These are phyloP conservation scores for Pardalotus punctatus DNA, from an alignment of 2,113 vertebrate genomes.

Conservation along the genomic window DNA sequence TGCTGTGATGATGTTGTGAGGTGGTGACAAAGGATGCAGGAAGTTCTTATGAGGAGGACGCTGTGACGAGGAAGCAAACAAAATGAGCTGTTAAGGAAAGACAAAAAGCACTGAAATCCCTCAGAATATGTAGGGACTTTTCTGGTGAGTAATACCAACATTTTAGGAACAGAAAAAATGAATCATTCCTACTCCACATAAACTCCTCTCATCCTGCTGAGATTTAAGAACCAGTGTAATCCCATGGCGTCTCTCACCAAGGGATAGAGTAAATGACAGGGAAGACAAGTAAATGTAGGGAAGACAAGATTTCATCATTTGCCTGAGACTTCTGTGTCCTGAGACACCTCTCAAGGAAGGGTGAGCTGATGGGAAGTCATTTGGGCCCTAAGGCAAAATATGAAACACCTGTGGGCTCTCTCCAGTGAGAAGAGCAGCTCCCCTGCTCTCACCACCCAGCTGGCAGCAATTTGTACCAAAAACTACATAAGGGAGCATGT, in stretches of 20 bases:
- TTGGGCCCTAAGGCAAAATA: background rate
- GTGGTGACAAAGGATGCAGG: conserved; percentile 31
- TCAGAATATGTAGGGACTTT: conserved; percentile 29
- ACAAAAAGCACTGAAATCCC: conserved; percentile 22
- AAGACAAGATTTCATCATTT: background rate
- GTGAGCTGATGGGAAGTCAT: background rate
- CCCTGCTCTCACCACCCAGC: background rate
- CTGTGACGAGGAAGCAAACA: background rate
- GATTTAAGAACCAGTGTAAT: background rate
- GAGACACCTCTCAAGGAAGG: background rate
- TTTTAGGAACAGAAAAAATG: conserved; percentile 47
- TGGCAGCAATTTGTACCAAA: background rate
- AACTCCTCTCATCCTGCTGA: background rate
- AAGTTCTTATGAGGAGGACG: conserved; percentile 21
- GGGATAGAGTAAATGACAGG: background rate
- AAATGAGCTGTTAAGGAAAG: conserved; percentile 32
- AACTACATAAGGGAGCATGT: background rate
- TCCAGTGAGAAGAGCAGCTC: background rate
- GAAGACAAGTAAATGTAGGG: background rate
- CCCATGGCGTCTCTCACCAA: background rate
- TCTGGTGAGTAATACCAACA: conserved; percentile 45
- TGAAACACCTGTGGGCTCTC: background rate
- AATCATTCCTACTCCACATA: background rate
- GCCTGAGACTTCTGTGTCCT: background rate
- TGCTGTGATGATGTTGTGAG: background rate